Evolutionary conservation across 2,888 invertebrate genomes (phyloP), one percentile per base, ranked within the genome.

Genomic region (Ectemnius continuus): DNA sequence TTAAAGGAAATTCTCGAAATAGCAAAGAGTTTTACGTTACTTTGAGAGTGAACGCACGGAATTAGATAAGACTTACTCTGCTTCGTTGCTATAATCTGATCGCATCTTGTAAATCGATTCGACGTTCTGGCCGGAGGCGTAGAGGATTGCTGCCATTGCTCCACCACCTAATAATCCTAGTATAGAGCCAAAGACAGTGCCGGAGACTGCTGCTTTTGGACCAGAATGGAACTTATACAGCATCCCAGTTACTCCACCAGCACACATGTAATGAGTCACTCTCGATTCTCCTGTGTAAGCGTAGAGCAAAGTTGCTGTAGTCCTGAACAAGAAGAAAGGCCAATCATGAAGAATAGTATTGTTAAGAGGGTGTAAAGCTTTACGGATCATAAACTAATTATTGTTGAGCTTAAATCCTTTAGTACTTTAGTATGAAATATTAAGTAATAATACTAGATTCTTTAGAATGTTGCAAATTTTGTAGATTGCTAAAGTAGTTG

Each of bases 171-270:
- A 52, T 0, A 93, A 86, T 63, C 96, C 95, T 67, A 96, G 86
- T 1, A 88, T 84, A 5, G 92, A 91, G 63, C 96, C 96, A 88
- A 95, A 86, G 16, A 93, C 90, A 57, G 93, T 93, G 6, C 96
- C 97, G 47, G 95, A 94, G 3, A 94, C 79, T 88, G 94, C 92
- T 4, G 94, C 96, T 64, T 93, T 93, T 1, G 95, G 88, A 0
- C 97, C 97, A 86, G 95, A 88, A 82, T 93, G 93, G 0, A 94
- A 88, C 91, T 95, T 96, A 87, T 94, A 96, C 4, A 94, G 16
- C 0, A 92, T 92, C 0, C 97, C 95, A 0, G 95, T 93, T 0
- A 94, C 6, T 0, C 92, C 90, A 8, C 96, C 97, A 0, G 94
- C 96, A 1, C 91, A 84, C 0, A 94, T 83, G 88, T 95, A 95